Base-by-base conservation (phyloP, 2,797 vertebrate genomes). In the Neopelma chrysocephalum region DNA sequence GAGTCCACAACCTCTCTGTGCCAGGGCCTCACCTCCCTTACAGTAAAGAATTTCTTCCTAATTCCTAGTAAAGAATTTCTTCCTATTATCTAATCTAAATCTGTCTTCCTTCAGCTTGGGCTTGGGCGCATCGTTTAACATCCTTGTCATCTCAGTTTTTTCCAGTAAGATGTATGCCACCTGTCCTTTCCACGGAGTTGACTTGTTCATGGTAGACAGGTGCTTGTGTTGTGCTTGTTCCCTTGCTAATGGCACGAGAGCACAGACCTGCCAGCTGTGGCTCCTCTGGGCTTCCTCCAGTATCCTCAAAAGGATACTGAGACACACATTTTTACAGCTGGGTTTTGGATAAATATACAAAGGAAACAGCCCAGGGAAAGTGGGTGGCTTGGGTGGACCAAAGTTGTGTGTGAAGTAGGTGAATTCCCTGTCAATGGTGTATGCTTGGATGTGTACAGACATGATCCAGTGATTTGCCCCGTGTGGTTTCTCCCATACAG, bases 191-290 rank as follows among this genome's bases (percentile, higher is more conserved):
- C 29, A 10, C 40, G 18, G 31, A 9, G 12, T 58, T 79, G 82
- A 11, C 25, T 21, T 3, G 3, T 20, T 34, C 0, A 0, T 9
- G 3, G 36, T 70, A 25, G 34, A 9, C 26, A 53, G 31, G 5
- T 68, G 40, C 19, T 75, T 6, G 1, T n/a, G 31, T 16, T 11
- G 5, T 12, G 8, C 2, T 19, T 3, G 0, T 50, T 53, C 40
- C 22, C 20, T 62, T 66, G 25, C n/a, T 40, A 1, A 40, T 0
- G 4, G 32, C 2, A 0, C 31, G 27, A n/a, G 8, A 34, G 8
- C 31, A 34, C 19, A 38, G 50, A 48, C 10, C n/a, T 26, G 5
- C 25, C 34, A n/a, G 15, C 45, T 47, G 8, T 71, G 75, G 11
- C 22, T 66, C 18, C 3, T 48, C 2, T 54, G 68, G 22, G 2